Evolutionary conservation across 2,797 vertebrate genomes (phyloP), one percentile per base, ranked within the genome.

Genomic region (Falco concolor): DNA sequence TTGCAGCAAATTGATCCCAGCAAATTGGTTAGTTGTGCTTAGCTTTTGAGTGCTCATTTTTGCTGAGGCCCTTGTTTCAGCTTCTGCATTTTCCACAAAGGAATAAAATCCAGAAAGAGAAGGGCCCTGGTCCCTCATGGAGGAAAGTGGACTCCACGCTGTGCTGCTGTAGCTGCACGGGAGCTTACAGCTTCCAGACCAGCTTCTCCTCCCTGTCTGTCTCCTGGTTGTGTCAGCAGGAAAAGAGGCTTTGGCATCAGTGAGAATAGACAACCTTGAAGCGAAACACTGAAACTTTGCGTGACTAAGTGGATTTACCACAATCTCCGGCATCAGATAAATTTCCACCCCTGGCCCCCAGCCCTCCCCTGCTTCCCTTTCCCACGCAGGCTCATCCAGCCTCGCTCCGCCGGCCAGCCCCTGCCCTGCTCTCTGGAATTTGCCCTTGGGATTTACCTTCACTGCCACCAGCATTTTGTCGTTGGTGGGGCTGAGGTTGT

Each of bases 381-480:
- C 91, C 87, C 67, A 95, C 7, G 4, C 68, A 79, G 79, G 67
- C 87, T 90, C 69, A 73, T n/a, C 75, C 79, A 93, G 53, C 4
- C 45, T 32, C 2, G 0, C 61, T 53, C 14, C 3, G 5, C 16
- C 0, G 2, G 75, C 52, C 81, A 76, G 56, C 28, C 63, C 70
- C 85, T 84, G 80, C 64, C 61, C 38, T 60, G 12, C 40, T 72
- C 70, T 54, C 57, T 87, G 84, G 61, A 74, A 13, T 32, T 8
- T 0, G 1, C 72, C 93, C 75, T 85, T 23, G 54, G 67, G 63
- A 60, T 90, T 98, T 98, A 99, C 99, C 99, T 99, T 99, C 96
- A 99, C 99, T 70, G 99, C 99, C 95, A 99, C 99, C 81, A 99
- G 98, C 98, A 99, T 99, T 98, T 99, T 99, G 98, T 99, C 99